These are phyloP conservation scores for Coecobrya sp. DNA, from an alignment of 2,888 invertebrate species.

Conservation along the genomic window DNA sequence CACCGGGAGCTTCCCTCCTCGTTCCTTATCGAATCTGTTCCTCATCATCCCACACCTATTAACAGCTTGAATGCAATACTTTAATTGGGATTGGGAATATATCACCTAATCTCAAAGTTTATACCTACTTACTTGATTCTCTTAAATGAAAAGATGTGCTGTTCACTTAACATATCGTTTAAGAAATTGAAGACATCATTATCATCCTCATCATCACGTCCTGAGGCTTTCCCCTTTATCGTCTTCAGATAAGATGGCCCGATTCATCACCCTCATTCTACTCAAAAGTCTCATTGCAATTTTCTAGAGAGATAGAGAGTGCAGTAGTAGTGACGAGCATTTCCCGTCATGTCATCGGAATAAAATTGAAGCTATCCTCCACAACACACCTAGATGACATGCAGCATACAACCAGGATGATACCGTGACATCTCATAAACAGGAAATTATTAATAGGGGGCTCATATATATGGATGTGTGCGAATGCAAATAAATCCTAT, in stretches of 20 bases:
- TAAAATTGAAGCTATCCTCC: background rate
- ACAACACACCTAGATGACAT: background rate
- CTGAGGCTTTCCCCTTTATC: slow-evolving; percentile 24
- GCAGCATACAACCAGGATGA: background rate
- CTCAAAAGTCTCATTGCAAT: slow-evolving; percentile 21
- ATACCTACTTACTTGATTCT: background rate
- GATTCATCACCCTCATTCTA: slow-evolving; percentile 40
- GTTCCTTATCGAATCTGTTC: background rate
- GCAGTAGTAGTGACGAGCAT: background rate
- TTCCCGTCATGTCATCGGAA: slow-evolving; percentile 43
- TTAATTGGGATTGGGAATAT: slow-evolving; percentile 30
- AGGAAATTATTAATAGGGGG: slow-evolving; percentile 29
- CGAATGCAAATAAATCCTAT: background rate
- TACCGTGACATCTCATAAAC: slow-evolving; percentile 20
- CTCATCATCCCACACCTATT: background rate
- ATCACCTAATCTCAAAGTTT: slow-evolving; percentile 15
- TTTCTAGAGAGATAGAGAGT: slow-evolving; percentile 26
- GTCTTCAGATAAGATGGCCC: slow-evolving; percentile 26
- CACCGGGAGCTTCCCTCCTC: slow-evolving; percentile 36
- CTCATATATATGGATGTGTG: background rate
- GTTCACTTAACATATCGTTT: background rate
- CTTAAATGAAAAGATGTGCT: no score
- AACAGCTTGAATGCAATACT: background rate
- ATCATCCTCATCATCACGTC: slow-evolving; percentile 18
- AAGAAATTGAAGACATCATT: slow-evolving; percentile 20